Evolutionary conservation across 2,888 invertebrate genomes (phyloP), one percentile per base, ranked within the genome.

Genomic region (Cheilosia urbana): DNA sequence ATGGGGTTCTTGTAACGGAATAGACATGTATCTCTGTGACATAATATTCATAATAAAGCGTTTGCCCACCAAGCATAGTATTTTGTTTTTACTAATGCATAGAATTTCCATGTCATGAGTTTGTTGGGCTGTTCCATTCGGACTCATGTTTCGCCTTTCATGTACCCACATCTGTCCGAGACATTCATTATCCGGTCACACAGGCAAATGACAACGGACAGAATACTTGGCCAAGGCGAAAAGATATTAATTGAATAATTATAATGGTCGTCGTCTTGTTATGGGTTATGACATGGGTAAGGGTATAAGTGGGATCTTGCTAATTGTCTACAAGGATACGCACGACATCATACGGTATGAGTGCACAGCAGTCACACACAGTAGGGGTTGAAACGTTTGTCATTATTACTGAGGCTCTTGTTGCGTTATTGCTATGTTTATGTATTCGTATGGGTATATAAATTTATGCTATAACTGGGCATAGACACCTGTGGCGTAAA

Each of bases 401-500:
- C 71, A 76, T 85, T 71, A 80, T 80, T 75, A 85, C 71, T 66
- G 75, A 71, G 71, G 58, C 60, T 72, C 58, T 71, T 49, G 34
- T 51, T 78, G 49, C 72, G 40, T 40, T 11, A 79, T 68, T 55
- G 24, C 21, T 51, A 53, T 37, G 21, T 57, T 34, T 60, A 30
- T 55, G 17, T 3, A 15, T 57, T 15, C 40, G 7, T 19, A 4
- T 68, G 1, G 30, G 21, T 19, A 27, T 42, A 45, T 58, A 51
- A 65, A 55, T n/a, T n/a, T 42, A 42, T 71, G 60, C 69, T 55
- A 75, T 80, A 79, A 60, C 37, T 90, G 88, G 88, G 89, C 87
- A 27, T 7, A 90, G 89, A 91, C 92, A 92, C 92, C 92, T 92
- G 92, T 92, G 92, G 92, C 92, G 90, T 89, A 90, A 77, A 89